A percentile compares a stretch with the other conserved stretches of the same genome.
Conservation (phyloP, 1,140 invertebrate genomes). For the Pectinophora gossypiella region DNA sequence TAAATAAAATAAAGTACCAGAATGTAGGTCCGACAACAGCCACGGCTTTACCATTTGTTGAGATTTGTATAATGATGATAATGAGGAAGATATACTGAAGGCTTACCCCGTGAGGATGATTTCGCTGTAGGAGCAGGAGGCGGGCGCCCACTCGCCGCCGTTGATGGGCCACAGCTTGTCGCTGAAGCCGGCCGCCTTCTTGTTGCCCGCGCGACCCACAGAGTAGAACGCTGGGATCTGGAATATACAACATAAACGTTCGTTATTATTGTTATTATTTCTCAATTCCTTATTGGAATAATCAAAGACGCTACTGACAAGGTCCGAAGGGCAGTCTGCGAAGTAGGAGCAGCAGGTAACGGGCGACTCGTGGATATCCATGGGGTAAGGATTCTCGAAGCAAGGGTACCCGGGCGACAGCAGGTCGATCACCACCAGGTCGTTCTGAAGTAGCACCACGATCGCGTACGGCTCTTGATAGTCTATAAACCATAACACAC, state of each 20-base stretch:
- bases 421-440: conserved; percentile 98
- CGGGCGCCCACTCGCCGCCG: conserved; percentile 96
- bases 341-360: conserved; percentile 97
- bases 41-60: too few species aligned
- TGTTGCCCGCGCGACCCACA: conserved; percentile 83
- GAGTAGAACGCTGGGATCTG: conserved; percentile 90
- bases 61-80: too few species aligned
- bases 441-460: conserved; percentile 97
- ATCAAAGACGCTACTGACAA: conserved; percentile 77
- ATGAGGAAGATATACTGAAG: too few species aligned
- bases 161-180: conserved; percentile 96
- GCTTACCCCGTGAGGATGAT: conserved; percentile 96
- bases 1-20: too few species aligned
- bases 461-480: conserved; percentile 98
- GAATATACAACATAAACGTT: conserved; percentile 13
- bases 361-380: conserved; percentile 98
- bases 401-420: conserved; percentile 96
- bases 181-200: conserved; percentile 89
- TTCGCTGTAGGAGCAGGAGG: conserved; percentile 96
- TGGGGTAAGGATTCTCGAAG: conserved; percentile 99
- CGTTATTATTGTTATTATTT: too few species aligned
- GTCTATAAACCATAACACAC: conserved; percentile 79
- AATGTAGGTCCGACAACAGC: too few species aligned
- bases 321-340: conserved; percentile 97
- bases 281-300: neutral